A percentile compares a stretch with the other conserved stretches of the same genome.
These are phyloP conservation scores for Aspiorhynchus laticeps DNA, from an alignment of 2,113 vertebrate genomes.

Conservation along the genomic window DNA sequence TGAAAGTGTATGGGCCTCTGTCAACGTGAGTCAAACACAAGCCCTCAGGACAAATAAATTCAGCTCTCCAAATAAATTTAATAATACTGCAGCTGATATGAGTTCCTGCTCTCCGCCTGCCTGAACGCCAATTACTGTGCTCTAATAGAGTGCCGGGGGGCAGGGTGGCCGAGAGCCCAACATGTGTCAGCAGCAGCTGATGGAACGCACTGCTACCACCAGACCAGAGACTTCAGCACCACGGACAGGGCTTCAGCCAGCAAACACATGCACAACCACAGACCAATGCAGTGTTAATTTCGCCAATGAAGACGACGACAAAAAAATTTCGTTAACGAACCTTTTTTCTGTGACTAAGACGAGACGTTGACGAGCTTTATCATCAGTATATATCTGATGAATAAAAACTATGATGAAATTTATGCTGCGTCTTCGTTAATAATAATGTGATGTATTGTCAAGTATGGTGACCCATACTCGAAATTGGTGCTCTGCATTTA, in stretches of 20 bases:
- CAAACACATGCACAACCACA: not conserved
- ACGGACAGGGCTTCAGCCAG: conserved; percentile 2
- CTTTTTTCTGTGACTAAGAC: too few relatives aligned
- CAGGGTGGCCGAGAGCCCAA: not conserved
- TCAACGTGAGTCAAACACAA: not conserved
- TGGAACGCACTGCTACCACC: conserved; percentile 8
- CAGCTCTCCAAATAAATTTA: conserved; percentile 48
- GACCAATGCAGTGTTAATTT: too few relatives aligned
- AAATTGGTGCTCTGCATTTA: too few relatives aligned
- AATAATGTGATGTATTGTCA: too few relatives aligned
- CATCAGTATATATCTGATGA: too few relatives aligned
- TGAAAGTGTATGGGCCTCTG: conserved; percentile 9
- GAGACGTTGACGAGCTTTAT: too few relatives aligned
- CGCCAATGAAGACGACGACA: too few relatives aligned
- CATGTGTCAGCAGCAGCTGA: conserved; percentile 28
- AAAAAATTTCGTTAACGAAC: too few relatives aligned
- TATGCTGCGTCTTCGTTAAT: too few relatives aligned
- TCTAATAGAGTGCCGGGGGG: conserved; percentile 43
- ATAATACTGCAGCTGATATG: conserved; percentile 24
- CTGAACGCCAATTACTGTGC: conserved; percentile 37
- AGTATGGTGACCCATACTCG: too few relatives aligned
- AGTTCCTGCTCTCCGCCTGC: conserved; percentile 9
- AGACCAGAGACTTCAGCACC: conserved; percentile 30
- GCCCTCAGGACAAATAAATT: conserved; percentile 34
- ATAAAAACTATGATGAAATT: too few relatives aligned